Evolutionary conservation across 2,888 invertebrate genomes (phyloP).

Genomic region (Busseola fusca): DNA sequence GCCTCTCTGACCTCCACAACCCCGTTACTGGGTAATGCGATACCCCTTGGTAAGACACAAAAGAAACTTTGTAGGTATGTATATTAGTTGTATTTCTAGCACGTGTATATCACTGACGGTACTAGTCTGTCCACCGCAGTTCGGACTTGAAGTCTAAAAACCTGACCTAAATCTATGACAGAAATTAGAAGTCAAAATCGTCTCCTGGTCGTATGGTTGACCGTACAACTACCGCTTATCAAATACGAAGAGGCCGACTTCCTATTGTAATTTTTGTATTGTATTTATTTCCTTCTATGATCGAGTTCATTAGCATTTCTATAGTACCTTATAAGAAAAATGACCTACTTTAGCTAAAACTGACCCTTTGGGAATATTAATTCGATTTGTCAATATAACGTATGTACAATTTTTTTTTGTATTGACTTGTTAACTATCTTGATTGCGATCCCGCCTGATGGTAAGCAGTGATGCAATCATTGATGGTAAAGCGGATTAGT

Average conservation of each 20-base stretch:
- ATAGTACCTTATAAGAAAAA: neutral
- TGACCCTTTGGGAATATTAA: neutral
- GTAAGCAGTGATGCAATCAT: too few relatives aligned
- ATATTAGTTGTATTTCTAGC: slow-evolving; percentile 7
- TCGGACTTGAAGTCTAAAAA: neutral
- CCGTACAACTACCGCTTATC: slow-evolving; percentile 2
- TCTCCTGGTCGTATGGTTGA: neutral
- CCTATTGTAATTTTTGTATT: slow-evolving; percentile 2
- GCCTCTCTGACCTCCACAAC: too few relatives aligned
- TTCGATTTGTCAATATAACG: neutral
- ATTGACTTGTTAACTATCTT: neutral
- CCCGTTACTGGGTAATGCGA: too few relatives aligned
- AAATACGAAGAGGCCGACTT: neutral
- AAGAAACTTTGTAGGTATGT: too few relatives aligned
- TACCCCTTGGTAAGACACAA: too few relatives aligned
- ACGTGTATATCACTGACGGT: neutral
- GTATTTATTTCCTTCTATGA: neutral
- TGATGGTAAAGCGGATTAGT: too few relatives aligned
- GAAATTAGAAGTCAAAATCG: neutral
- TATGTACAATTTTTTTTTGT: neutral
- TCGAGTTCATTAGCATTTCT: neutral
- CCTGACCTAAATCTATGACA: neutral
- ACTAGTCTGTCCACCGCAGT: neutral
- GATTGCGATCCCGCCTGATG: too few relatives aligned
- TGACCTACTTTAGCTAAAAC: neutral